Conservation (phyloP, 2,113 vertebrate species). For the Zosterops pallidus region DNA sequence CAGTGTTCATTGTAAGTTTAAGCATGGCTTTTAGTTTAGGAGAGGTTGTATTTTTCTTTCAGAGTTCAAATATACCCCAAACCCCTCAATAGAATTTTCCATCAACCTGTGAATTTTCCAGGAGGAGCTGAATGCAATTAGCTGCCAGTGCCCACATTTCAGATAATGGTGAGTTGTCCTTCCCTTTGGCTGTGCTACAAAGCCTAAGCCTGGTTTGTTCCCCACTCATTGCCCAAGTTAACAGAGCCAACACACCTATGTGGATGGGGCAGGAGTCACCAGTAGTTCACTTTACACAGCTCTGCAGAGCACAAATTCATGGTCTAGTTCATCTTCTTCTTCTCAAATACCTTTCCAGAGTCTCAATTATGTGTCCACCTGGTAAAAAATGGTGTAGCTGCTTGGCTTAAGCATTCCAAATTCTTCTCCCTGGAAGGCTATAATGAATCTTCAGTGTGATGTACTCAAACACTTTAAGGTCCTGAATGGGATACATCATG, state of each 20-base stretch:
- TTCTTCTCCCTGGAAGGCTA: neutral
- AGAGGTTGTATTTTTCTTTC: neutral
- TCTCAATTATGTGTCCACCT: neutral
- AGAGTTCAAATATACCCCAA: neutral
- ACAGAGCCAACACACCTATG: neutral
- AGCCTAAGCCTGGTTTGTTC: neutral
- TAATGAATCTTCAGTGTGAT: neutral
- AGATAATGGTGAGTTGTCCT: neutral
- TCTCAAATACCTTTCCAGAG: neutral
- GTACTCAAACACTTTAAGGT: neutral
- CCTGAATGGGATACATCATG: neutral
- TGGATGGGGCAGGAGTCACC: neutral
- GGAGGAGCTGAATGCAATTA: fast-evolving
- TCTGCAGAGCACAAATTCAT: neutral
- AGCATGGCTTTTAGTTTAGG: neutral
- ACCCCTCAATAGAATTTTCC: neutral
- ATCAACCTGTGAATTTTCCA: fast-evolving
- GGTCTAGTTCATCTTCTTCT: no score
- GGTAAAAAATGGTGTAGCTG: neutral
- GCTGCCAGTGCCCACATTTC: neutral
- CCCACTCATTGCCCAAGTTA: neutral
- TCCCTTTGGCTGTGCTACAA: neutral
- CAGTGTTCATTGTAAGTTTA: neutral
- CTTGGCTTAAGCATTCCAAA: neutral
- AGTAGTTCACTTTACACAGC: neutral